Evolutionary conservation across 1,140 invertebrate genomes (phyloP).

Genomic region (Stegodyphus dumicola): DNA sequence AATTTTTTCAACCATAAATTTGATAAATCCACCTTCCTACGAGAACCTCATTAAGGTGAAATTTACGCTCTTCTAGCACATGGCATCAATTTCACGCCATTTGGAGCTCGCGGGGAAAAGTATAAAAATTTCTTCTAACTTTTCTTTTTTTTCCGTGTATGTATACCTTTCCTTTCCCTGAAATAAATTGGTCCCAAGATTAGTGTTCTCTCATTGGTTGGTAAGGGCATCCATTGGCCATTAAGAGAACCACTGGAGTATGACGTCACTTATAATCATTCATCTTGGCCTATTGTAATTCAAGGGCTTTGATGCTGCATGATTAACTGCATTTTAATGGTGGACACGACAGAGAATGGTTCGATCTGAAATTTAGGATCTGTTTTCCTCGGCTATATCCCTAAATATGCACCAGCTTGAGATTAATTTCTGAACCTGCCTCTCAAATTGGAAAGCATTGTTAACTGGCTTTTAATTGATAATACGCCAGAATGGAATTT

Average conservation of each 20-base stretch:
- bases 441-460: no score
- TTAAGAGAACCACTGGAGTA: conserved; percentile 14
- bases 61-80: neutral
- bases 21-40: conserved; percentile 26
- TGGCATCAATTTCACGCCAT: conserved; percentile 39
- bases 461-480: no score
- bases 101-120: conserved; percentile 8
- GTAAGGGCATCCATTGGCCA: conserved; percentile 25
- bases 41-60: conserved; percentile 20
- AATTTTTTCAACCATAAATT: conserved; percentile 26
- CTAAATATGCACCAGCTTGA: no score
- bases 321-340: conserved; percentile 46
- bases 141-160: neutral
- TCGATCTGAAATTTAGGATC: neutral
- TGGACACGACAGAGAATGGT: neutral
- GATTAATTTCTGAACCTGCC: no score
- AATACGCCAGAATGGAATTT: no score
- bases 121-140: no score
- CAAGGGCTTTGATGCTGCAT: conserved; percentile 23
- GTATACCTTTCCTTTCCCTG: conserved; percentile 2
- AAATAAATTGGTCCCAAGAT: conserved; percentile 24
- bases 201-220: conserved; percentile 19
- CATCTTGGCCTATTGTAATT: conserved; percentile 48
- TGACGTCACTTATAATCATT: conserved; percentile 12
- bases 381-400: no score